A percentile compares a stretch with the other conserved stretches of the same genome.
Conservation (phyloP, 2,888 invertebrate genomes). For the Opisthograptis luteolata region DNA sequence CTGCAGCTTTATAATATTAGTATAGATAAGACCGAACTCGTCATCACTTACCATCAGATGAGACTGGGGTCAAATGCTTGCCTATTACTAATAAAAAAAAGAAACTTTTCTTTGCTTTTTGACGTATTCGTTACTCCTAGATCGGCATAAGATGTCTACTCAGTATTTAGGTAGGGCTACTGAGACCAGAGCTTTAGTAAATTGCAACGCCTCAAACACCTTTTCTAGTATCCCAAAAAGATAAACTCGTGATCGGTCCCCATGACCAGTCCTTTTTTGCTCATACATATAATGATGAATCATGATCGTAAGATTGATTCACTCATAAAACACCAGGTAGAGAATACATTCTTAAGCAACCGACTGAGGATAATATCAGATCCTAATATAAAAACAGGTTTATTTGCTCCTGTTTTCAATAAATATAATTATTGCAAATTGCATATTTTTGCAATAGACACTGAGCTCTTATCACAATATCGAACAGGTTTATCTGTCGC, state of each 20-base stretch:
- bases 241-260: neutral
- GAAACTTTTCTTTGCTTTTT: too few species aligned
- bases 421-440: too few species aligned
- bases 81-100: too few species aligned
- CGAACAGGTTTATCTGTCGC: constrained; percentile 11
- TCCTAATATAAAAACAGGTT: neutral
- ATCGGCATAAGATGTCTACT: too few species aligned
- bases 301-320: constrained; percentile 9
- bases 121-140: too few species aligned
- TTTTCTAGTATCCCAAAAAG: neutral
- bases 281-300: constrained; percentile 13
- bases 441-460: constrained; percentile 9
- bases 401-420: neutral
- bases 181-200: too few species aligned
- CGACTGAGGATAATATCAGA: neutral
- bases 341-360: constrained; percentile 12
- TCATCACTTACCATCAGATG: too few species aligned
- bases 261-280: neutral
- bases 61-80: too few species aligned
- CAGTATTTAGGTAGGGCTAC: too few species aligned
- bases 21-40: too few species aligned
- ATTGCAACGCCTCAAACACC: too few species aligned
- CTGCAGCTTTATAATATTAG: too few species aligned
- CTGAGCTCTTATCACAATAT: constrained; percentile 7
- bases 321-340: constrained; percentile 23